Evolutionary conservation across 1,140 invertebrate species (phyloP).

Genomic region (Drosophila punjabiensis): DNA sequence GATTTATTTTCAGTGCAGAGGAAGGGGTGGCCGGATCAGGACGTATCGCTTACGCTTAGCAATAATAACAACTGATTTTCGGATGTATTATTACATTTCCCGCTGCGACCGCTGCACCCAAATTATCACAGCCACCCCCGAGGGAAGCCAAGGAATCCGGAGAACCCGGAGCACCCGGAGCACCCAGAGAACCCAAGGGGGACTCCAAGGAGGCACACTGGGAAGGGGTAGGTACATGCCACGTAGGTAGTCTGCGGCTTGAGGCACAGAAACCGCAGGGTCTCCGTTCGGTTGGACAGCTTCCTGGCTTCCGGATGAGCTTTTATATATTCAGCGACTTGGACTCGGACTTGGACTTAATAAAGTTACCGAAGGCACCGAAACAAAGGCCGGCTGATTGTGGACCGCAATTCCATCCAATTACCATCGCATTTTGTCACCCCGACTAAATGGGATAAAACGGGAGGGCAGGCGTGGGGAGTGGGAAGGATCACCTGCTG

Average conservation of each 20-base stretch:
- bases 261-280: conserved; percentile 28
- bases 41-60: conserved; percentile 77
- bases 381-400: conserved; percentile 69
- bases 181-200: background rate
- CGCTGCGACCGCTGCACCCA: conserved; percentile 69
- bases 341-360: conserved; percentile 36
- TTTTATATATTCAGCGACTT: conserved; percentile 14
- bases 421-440: conserved; percentile 75
- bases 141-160: background rate
- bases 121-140: conserved; percentile 77
- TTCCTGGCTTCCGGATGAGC: conserved; percentile 25
- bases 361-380: conserved; percentile 48
- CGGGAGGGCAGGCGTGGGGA: background rate
- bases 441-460: conserved; percentile 28
- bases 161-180: background rate
- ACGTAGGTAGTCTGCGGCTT: conserved; percentile 24
- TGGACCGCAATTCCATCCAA: conserved; percentile 63
- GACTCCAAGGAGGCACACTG: background rate
- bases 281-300: conserved; percentile 18
- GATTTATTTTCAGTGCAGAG: conserved; percentile 15
- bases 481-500: conserved; percentile 60
- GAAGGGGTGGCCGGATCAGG: conserved; percentile 36
- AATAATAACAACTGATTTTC: conserved; percentile 83
- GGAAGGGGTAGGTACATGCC: conserved; percentile 14
- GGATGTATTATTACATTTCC: conserved; percentile 82